A percentile compares a stretch with the other conserved stretches of the same genome.
Conservation (phyloP, 2,797 vertebrate species). For the Avahi laniger region DNA sequence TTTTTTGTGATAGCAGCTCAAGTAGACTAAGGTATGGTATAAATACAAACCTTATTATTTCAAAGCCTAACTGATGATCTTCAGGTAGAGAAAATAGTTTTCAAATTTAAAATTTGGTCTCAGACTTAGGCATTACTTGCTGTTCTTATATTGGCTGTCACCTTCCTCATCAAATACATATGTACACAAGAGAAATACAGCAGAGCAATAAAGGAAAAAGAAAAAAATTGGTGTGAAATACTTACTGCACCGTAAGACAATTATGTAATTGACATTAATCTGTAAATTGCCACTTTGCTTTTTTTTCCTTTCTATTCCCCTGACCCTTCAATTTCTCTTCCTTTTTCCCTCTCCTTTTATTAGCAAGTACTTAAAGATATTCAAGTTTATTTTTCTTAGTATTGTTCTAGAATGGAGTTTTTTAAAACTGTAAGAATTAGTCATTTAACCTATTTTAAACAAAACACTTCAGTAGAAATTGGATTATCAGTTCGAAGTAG, state of each 20-base stretch:
- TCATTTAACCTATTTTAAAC: not conserved
- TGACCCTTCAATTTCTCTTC: not conserved
- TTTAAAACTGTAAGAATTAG: not conserved
- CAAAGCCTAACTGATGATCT: not conserved
- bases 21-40: not conserved
- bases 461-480: not conserved
- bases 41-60: not conserved
- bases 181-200: not conserved
- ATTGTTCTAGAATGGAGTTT: not conserved
- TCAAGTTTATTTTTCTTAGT: not conserved
- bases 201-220: not conserved
- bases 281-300: not conserved
- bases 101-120: slow-evolving; percentile 30
- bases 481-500: slow-evolving; percentile 22
- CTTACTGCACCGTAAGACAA: not conserved
- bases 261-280: not conserved
- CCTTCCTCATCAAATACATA: not conserved
- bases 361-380: not conserved
- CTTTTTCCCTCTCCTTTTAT: not conserved
- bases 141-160: not conserved
- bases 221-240: not conserved
- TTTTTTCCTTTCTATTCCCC: not conserved
- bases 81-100: not conserved
- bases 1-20: not conserved
- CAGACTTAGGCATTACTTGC: not conserved